These are phyloP conservation scores for Syngnathus scovelli DNA, from an alignment of 2,113 vertebrate species.

Conservation along the genomic window DNA sequence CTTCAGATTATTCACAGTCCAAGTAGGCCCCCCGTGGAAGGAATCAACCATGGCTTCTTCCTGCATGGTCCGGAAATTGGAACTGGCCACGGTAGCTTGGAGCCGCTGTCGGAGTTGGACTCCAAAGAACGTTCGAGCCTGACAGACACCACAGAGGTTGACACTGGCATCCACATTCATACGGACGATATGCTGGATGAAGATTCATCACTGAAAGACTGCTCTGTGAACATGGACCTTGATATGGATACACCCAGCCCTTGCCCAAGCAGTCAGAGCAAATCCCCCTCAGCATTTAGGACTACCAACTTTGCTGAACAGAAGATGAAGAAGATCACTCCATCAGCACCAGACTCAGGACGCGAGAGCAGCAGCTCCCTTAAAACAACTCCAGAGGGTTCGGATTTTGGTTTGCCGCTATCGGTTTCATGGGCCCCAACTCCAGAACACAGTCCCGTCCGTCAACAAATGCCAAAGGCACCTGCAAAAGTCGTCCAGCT, in stretches of 20 bases:
- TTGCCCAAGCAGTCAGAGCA: conserved; percentile 81
- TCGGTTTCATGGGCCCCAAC: conserved; percentile 87
- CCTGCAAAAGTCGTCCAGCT: conserved; percentile 38
- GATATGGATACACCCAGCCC: conserved; percentile 88
- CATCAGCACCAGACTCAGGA: conserved; percentile 78
- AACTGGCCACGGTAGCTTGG: conserved; percentile 54
- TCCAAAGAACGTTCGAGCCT: conserved; percentile 77
- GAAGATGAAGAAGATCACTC: conserved; percentile 83
- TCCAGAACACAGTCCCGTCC: conserved; percentile 76
- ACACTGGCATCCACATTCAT: conserved; percentile 89
- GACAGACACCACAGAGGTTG: conserved; percentile 86
- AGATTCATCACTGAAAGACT: conserved; percentile 92
- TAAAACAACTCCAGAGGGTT: conserved; percentile 90
- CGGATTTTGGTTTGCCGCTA: conserved; percentile 84
- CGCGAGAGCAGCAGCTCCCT: conserved; percentile 76
- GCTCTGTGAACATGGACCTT: conserved; percentile 90
- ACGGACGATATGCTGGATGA: conserved; percentile 96
- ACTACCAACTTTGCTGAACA: conserved; percentile 98
- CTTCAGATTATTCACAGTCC: conserved; percentile 88
- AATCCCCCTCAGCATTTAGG: conserved; percentile 82
- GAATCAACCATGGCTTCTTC: conserved; percentile 86
- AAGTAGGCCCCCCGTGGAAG: conserved; percentile 71
- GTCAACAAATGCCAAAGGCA: conserved; percentile 50
- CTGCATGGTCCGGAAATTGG: conserved; percentile 79
- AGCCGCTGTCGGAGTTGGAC: conserved; percentile 77